phyloP scores from a whole-genome alignment of 2,797 vertebrate genomes.

The Myotis planiceps region DNA sequence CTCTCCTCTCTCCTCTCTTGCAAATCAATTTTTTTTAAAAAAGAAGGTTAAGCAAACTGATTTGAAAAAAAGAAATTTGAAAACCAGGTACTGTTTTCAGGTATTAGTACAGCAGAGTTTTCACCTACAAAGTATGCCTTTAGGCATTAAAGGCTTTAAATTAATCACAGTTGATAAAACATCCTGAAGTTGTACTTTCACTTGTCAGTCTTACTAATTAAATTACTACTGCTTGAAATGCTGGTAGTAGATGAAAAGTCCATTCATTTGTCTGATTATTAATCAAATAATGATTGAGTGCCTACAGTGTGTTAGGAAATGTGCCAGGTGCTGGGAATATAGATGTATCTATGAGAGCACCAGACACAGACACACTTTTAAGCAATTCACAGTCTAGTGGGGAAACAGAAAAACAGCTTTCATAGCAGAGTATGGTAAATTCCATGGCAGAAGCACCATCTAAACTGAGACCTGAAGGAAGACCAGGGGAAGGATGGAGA shows the following conservation, averaged over 20 bases:
- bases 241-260: background rate
- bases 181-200: background rate
- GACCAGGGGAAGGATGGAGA: background rate
- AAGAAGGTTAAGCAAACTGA: background rate
- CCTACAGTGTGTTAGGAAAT: background rate
- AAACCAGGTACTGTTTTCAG: background rate
- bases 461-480: background rate
- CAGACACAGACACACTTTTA: background rate
- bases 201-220: background rate
- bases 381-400: background rate
- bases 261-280: background rate
- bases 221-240: background rate
- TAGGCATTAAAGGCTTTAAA: background rate
- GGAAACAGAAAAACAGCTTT: background rate
- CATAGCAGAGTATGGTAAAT: background rate
- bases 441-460: background rate
- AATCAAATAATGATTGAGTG: background rate
- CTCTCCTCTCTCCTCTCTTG: too few relatives aligned
- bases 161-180: background rate
- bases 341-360: background rate
- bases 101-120: background rate
- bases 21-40: background rate
- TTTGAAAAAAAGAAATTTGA: conserved; percentile 6
- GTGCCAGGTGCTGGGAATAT: background rate
- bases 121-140: background rate